Evolutionary conservation across 2,797 vertebrate genomes (phyloP).

Genomic region (Bryconaethiops microstoma): DNA sequence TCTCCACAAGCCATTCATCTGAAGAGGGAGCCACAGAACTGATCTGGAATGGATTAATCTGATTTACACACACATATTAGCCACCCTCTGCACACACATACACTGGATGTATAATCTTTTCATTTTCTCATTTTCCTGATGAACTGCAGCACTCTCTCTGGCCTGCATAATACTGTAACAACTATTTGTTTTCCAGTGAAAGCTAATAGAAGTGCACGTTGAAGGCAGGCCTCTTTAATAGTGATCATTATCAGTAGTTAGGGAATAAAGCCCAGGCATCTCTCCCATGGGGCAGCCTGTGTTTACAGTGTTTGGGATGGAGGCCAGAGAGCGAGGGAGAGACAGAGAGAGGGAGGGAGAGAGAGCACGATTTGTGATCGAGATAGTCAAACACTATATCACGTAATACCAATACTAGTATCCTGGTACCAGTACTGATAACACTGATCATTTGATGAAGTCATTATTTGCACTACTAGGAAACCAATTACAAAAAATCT

Average conservation of each 20-base stretch:
- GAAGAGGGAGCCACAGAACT: conserved; percentile 55
- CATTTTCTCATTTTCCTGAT: conserved; percentile 38
- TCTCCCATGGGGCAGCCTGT: conserved; percentile 23
- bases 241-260: conserved; percentile 49
- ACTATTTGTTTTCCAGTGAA: conserved; percentile 46
- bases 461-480: no score
- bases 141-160: conserved; percentile 25
- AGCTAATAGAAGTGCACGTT: conserved; percentile 38
- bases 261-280: conserved; percentile 16
- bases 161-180: conserved; percentile 25
- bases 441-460: no score
- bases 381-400: no score
- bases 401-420: no score
- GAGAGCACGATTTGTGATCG: no score
- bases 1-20: conserved; percentile 59
- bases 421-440: no score
- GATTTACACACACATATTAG: conserved; percentile 49
- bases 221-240: conserved; percentile 44
- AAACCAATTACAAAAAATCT: no score
- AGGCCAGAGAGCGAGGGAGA: conserved; percentile 1
- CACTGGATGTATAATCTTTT: conserved; percentile 33
- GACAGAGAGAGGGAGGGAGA: no score
- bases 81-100: conserved; percentile 21
- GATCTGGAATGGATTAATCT: conserved; percentile 64
- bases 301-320: conserved; percentile 27